Evolutionary conservation across 2,113 vertebrate genomes (phyloP).

Genomic region (Lanius collurio): DNA sequence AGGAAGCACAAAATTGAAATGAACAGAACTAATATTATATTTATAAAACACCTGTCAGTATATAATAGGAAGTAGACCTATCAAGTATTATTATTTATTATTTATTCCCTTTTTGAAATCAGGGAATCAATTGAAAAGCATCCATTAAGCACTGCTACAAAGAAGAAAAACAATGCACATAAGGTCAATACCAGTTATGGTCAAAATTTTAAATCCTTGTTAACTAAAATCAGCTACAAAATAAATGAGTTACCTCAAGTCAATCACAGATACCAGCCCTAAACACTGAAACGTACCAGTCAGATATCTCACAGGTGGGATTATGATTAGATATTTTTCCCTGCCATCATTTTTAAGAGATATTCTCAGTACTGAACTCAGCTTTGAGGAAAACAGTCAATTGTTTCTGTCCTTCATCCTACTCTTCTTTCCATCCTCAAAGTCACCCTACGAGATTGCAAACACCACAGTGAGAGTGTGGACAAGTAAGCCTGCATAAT

Average conservation of each 20-base stretch:
- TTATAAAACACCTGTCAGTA: neutral
- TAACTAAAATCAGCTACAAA: neutral
- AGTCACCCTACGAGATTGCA: neutral
- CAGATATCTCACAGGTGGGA: neutral
- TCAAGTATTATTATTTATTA: neutral
- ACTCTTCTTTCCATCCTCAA: neutral
- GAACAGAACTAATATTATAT: neutral
- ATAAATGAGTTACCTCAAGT: neutral
- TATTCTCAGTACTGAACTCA: neutral
- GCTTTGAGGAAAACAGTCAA: neutral
- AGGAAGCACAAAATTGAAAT: neutral
- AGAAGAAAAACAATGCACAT: neutral
- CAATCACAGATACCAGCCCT: neutral
- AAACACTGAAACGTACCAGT: neutral
- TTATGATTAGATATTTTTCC: neutral
- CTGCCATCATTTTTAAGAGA: neutral
- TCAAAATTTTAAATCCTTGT: neutral
- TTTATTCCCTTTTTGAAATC: neutral
- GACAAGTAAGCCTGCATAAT: neutral
- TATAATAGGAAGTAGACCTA: neutral
- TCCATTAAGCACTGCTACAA: neutral
- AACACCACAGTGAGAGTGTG: neutral
- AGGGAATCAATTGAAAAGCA: neutral
- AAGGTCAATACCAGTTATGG: neutral
- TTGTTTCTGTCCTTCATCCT: neutral